These are phyloP conservation scores for Protophormia terraenovae DNA, from an alignment of 2,888 invertebrate species.

Conservation along the genomic window DNA sequence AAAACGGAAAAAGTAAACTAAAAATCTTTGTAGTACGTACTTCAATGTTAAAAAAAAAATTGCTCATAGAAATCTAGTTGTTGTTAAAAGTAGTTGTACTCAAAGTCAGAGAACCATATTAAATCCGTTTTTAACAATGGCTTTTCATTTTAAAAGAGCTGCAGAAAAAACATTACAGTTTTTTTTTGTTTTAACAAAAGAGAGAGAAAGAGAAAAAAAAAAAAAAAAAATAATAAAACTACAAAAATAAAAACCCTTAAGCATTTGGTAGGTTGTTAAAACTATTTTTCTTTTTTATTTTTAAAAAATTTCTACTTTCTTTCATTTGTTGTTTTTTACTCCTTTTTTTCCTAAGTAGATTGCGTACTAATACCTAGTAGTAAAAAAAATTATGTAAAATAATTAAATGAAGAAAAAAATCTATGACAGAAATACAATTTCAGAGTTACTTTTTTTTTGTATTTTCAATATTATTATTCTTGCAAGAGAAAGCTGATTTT, in stretches of 20 bases:
- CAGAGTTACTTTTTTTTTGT: too few relatives aligned
- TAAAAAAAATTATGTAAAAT: constrained; percentile 1
- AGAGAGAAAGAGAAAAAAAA: too few relatives aligned
- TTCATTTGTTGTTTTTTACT: background rate
- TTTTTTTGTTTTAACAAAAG: background rate
- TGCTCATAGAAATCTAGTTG: too few relatives aligned
- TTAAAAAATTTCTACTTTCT: too few relatives aligned
- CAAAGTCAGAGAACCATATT: background rate
- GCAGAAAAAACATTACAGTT: background rate
- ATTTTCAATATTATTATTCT: too few relatives aligned
- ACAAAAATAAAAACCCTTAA: background rate
- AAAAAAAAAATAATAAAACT: too few relatives aligned
- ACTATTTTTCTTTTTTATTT: background rate
- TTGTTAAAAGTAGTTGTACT: background rate
- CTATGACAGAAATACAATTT: background rate
- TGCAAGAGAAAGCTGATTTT: background rate
- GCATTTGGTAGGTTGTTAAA: constrained; percentile 10
- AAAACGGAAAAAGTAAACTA: background rate
- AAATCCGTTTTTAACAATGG: constrained; percentile 24
- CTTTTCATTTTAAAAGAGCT: background rate
- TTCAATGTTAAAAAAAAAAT: background rate
- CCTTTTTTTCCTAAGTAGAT: constrained; percentile 7
- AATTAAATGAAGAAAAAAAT: constrained; percentile 20
- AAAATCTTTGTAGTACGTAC: background rate
- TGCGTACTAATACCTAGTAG: background rate